phyloP scores from a whole-genome alignment of 2,888 invertebrate species.

The Cataglyphis altisquamis region DNA sequence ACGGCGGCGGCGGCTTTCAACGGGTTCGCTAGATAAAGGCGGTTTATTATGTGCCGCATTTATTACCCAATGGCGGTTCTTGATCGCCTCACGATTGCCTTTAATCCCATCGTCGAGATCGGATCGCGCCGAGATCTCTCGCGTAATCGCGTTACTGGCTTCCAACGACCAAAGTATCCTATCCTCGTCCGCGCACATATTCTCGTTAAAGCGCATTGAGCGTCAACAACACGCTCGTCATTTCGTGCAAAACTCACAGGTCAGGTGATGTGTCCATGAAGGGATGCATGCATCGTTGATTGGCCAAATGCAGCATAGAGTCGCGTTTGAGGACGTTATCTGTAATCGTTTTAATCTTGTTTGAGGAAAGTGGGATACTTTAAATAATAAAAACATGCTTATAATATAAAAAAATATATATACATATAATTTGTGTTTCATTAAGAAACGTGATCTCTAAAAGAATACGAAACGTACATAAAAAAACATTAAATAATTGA shows the following conservation, averaged over 20 bases:
- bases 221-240: slow-evolving; percentile 12
- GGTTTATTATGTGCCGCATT: slow-evolving; percentile 50
- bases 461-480: too few species aligned
- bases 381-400: neutral
- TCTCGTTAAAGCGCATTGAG: slow-evolving; percentile 40
- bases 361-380: neutral
- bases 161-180: slow-evolving; percentile 25
- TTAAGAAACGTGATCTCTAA: too few species aligned
- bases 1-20: slow-evolving; percentile 49
- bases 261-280: slow-evolving; percentile 13
- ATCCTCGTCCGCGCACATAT: slow-evolving; percentile 27
- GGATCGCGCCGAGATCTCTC: slow-evolving; percentile 37
- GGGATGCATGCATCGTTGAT: neutral
- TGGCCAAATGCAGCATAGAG: neutral
- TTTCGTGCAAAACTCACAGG: slow-evolving; percentile 13
- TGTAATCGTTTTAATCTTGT: neutral
- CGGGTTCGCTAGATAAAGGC: slow-evolving; percentile 46
- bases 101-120: slow-evolving; percentile 47
- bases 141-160: slow-evolving; percentile 48
- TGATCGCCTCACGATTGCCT: slow-evolving; percentile 44
- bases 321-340: neutral
- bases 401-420: neutral
- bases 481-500: neutral
- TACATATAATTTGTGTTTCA: too few species aligned
- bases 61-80: slow-evolving; percentile 51